Base-by-base conservation (phyloP, 1,140 invertebrate species). In the Triops cancriformis region DNA sequence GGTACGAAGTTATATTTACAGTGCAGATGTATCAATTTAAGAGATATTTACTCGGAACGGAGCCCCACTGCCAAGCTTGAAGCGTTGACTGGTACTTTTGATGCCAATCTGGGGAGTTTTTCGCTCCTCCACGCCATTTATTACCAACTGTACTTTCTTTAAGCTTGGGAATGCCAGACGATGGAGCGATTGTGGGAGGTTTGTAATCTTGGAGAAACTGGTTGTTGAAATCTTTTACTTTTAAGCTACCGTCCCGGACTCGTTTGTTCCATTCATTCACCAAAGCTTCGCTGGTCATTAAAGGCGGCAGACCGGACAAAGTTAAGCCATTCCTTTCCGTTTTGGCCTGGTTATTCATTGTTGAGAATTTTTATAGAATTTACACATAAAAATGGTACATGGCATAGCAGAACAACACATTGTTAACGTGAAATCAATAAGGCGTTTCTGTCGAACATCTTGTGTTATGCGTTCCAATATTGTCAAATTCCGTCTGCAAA, bases 251-350 rank as follows among this genome's bases (percentile, higher is more conserved):
- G 51, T 64, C 51, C 23, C 23, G 14, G 51, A 64, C 51, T 10
- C 51, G 51, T 64, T 64, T 64, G 23, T 64, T 64, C 51, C 51
- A 64, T 64, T 64, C 51, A 23, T 64, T 64, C 23, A 64, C 51
- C 51, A 64, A 64, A n/a, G 51, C 51, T 64, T 64, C 51, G 51
- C 51, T n/a, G 51, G 51, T 64, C 51, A 64, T 64, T 23, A 64
- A 64, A 23, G 51, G 51, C 1, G 51, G 51, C 14, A 64, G 18
- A n/a, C 51, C 51, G 14, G 23, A n/a, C 51, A 18, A n/a, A 64
- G 11, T 64, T 64, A 64, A 64, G 51, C 51, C 14, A 64, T 10
- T 64, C 23, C 51, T 14, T 10, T 64, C 51, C 18, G 0, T 23
- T 23, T 64, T 64, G 6, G 18, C 51, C 51, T 64, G 51, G n/a